Base-by-base conservation (phyloP, 30 jellyfish, hydroid and myxozoan species). In the Nemopilema nomurai region DNA sequence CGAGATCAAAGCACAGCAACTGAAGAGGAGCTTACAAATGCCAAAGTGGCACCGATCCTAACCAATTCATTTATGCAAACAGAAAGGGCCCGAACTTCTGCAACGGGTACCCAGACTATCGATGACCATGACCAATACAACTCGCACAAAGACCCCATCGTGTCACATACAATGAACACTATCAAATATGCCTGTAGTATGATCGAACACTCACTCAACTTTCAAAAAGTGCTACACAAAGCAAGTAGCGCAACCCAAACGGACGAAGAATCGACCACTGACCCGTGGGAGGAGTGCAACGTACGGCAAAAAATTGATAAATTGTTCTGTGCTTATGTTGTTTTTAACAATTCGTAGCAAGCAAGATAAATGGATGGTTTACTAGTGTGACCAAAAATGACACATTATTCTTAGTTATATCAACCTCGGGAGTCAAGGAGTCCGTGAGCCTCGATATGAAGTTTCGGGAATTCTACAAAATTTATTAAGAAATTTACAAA, bases 231-330 rank as follows among this genome's bases (percentile, higher is more conserved):
- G 52, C 28, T 25, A 1, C 28, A 8, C 28, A 57, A 29, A 31
- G 23, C 50, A n/a, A 69, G 53, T 19, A 51, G 18, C 1, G 25
- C 69, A 49, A 82, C 83, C 49, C 90, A 82, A 51, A 69, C 90
- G 71, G 90, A 82, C 27, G 9, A 41, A 41, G 30, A 20, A 67
- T 19, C 20, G 20, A 67, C 7, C 18, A 23, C 23, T 67, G 30
- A 6, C 51, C 17, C 1, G 16, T 66, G 16, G 75, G 76, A 65
- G 28, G 32, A 21, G 75, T 28, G 75, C 32, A 65, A 65, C 28
- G 28, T 8, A 66, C 41, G 50, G 20, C 9, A 19, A 23, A 18
- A 20, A 29, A 23, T 67, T 63, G 28, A 18, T n/a, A n/a, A n/a
- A n/a, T n/a, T n/a, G n/a, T n/a, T n/a, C n/a, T n/a, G n/a, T n/a